Evolutionary conservation across 2,888 invertebrate species (phyloP).

Genomic region (Drosophila greeni): DNA sequence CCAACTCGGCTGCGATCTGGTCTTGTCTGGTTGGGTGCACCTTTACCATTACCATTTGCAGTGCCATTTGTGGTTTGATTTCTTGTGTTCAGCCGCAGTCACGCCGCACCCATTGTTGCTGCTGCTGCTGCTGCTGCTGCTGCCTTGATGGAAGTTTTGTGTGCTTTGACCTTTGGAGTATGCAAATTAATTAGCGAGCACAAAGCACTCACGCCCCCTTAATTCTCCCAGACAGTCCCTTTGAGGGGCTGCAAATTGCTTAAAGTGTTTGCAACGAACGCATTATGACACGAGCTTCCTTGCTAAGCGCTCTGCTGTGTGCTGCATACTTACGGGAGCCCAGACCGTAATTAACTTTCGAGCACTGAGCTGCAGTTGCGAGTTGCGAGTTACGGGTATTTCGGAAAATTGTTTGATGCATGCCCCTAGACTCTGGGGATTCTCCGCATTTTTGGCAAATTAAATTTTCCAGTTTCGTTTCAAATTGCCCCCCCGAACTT

Average conservation of each 20-base stretch:
- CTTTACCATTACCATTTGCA: constrained; percentile 58
- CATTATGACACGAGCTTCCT: constrained; percentile 23
- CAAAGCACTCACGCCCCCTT: background rate
- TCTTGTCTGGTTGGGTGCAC: constrained; percentile 24
- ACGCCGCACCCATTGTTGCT: constrained; percentile 28
- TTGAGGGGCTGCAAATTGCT: constrained; percentile 15
- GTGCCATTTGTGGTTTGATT: constrained; percentile 66
- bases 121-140: constrained; percentile 24
- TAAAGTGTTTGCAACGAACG: constrained; percentile 27
- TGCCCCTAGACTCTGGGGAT: background rate
- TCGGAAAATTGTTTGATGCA: constrained; percentile 7
- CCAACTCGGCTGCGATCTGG: constrained; percentile 41
- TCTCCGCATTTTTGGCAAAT: constrained; percentile 20
- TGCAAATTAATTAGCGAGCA: constrained; percentile 59
- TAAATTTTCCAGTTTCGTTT: constrained; percentile 28
- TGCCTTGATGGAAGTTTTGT: constrained; percentile 52
- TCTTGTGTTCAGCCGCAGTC: constrained; percentile 37
- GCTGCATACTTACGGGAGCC: constrained; percentile 22
- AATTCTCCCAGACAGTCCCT: background rate
- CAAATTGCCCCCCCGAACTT: constrained; percentile 13
- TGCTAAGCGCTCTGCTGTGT: constrained; percentile 12
- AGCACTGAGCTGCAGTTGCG: constrained; percentile 10
- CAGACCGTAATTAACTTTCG: constrained; percentile 27
- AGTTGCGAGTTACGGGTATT: constrained; percentile 4
- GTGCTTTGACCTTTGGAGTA: constrained; percentile 38